Conservation (phyloP, 1,140 invertebrate species). For the Achatina immaculata region DNA sequence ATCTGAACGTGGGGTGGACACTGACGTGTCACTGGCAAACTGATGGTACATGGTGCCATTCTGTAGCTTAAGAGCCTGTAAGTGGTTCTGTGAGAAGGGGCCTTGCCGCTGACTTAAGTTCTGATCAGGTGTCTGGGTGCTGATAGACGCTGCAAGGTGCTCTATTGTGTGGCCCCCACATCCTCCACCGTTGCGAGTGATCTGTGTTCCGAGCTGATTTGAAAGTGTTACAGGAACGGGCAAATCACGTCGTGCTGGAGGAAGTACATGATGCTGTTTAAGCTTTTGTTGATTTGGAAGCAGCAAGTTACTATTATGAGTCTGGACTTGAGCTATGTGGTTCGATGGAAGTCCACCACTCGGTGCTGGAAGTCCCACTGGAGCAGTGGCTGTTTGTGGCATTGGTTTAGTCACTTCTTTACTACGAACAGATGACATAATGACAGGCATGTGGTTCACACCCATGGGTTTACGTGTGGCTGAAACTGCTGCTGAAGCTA, state of each 20-base stretch:
- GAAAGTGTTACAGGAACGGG: conserved; percentile 60
- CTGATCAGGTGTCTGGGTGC: conserved; percentile 45
- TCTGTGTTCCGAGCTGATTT: conserved; percentile 38
- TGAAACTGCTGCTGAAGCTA: conserved; percentile 66
- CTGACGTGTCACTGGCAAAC: conserved; percentile 51
- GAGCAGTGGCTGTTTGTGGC: conserved; percentile 91
- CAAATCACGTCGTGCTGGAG: conserved; percentile 51
- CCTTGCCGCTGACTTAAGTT: conserved; percentile 24
- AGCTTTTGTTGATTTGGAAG: conserved; percentile 37
- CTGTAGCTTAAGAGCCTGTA: conserved; percentile 22
- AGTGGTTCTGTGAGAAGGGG: conserved; percentile 35
- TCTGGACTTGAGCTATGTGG: conserved; percentile 45
- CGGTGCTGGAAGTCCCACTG: conserved; percentile 77
- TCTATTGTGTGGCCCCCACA: conserved; percentile 51
- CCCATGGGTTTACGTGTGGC: conserved; percentile 67
- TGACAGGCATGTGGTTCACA: conserved; percentile 85
- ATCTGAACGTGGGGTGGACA: conserved; percentile 65
- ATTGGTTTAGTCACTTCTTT: conserved; percentile 89
- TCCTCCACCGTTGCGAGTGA: conserved; percentile 17
- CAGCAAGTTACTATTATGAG: conserved; percentile 33
- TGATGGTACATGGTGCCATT: conserved; percentile 40
- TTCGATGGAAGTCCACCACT: conserved; percentile 22
- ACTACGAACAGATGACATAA: conserved; percentile 96
- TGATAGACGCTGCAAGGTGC: conserved; percentile 15
- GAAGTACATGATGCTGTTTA: conserved; percentile 1